These are phyloP conservation scores for Morpho deidamia DNA, from an alignment of 2,888 invertebrate species.

Conservation along the genomic window DNA sequence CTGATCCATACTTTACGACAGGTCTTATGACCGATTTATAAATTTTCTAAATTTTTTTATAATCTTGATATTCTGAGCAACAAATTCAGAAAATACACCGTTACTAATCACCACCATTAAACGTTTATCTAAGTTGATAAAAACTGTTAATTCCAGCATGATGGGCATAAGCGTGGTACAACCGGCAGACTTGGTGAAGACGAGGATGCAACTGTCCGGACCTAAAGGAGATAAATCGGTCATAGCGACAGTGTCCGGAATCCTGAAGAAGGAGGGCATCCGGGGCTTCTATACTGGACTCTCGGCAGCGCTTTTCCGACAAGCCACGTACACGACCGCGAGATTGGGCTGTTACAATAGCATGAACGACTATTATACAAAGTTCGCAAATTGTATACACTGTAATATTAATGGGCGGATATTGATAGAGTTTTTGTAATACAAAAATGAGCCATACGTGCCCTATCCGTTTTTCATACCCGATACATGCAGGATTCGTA, in stretches of 20 bases:
- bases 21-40: no score
- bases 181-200: constrained; percentile 49
- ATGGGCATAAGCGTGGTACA: constrained; percentile 44
- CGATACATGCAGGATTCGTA: no score
- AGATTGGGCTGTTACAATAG: constrained; percentile 94
- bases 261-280: constrained; percentile 90
- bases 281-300: constrained; percentile 92
- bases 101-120: no score
- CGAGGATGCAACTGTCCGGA: constrained; percentile 47
- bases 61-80: no score
- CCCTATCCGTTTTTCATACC: no score
- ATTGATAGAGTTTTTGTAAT: no score
- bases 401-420: no score
- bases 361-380: constrained; percentile 84
- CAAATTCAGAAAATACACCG: no score
- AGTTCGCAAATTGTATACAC: constrained; percentile 39
- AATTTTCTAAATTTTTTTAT: no score
- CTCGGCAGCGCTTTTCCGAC: constrained; percentile 93
- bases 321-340: constrained; percentile 98
- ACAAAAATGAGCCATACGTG: no score
- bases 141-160: constrained; percentile 36
- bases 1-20: no score
- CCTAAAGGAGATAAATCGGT: constrained; percentile 77
- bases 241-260: constrained; percentile 83
- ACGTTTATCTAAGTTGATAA: not conserved